Evolutionary conservation across 2,113 vertebrate species (phyloP).

Genomic region (Bufo bufo): DNA sequence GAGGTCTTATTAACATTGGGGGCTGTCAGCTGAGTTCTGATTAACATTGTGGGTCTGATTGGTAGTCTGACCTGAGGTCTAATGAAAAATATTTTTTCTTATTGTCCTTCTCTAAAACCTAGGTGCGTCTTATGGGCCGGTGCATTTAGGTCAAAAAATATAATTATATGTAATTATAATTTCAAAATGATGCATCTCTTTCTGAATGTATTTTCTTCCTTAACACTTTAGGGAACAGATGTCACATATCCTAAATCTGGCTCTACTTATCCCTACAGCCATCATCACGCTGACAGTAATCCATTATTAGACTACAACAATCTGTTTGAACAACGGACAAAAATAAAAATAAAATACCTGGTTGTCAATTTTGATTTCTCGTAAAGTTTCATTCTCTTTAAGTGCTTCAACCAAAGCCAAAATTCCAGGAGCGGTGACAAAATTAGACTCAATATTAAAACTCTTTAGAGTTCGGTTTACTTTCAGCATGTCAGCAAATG

Average conservation of each 20-base stretch:
- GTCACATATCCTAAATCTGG: background rate
- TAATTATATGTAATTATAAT: no score
- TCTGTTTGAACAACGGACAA: background rate
- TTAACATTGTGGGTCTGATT: no score
- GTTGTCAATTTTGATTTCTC: conserved; percentile 96
- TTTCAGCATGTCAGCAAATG: conserved; percentile 89
- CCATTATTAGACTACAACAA: background rate
- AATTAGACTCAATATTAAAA: conserved; percentile 95
- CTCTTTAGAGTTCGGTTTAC: conserved; percentile 85
- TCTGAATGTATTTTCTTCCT: background rate
- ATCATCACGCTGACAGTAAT: background rate
- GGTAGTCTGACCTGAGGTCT: no score
- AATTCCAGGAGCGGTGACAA: conserved; percentile 87
- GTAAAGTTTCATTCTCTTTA: conserved; percentile 87
- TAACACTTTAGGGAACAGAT: background rate
- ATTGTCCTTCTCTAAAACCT: no score
- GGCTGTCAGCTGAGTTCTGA: no score
- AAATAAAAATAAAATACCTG: conserved; percentile 75
- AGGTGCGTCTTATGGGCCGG: no score
- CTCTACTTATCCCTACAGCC: background rate
- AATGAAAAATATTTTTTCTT: no score
- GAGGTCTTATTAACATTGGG: no score
- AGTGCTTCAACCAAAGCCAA: conserved; percentile 86
- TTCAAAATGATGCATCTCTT: background rate
- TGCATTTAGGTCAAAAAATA: no score